Base-by-base conservation (phyloP, 2,888 invertebrate species). In the Caenorhabditis sulstoni region DNA sequence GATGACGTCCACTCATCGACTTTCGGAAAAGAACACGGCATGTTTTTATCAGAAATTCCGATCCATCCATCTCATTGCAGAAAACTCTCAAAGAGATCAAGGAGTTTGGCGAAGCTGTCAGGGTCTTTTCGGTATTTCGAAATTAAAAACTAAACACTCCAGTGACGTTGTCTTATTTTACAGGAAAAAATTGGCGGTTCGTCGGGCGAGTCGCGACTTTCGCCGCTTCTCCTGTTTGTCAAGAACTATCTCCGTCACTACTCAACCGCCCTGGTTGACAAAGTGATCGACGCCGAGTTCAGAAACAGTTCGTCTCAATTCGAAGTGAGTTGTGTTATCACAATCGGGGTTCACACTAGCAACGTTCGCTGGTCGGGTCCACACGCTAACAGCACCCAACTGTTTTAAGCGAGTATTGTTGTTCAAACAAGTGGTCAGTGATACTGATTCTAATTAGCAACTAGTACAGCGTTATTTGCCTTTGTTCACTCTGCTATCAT, bases 211-310 rank as follows among this genome's bases (percentile, higher is more conserved):
- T n/a, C 35, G 12, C 66, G 55, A n/a, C 8, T 39, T 0, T 5
- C 16, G 1, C 67, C 67, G 3, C 7, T 58, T 5, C 8, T 67
- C 0, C 16, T 39, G 9, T 67, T 67, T 20, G 58, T 67, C 12
- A 67, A 67, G 16, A 62, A 70, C 39, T 70, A 55, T 14, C 45
- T 70, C 8, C 53, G 61, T 16, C 11, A 70, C 37, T 70, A 70
- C 39, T 61, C 70, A 3, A 20, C 14, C 9, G 53, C 37, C 14
- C 39, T 70, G 1, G 22, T 70, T 12, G 61, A 70, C 29, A 53
- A 62, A 11, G 39, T 62, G 1, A 53, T 53, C 4, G 61, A 61
- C 9, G 11, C 53, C 14, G 47, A 67, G 9, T 67, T 58, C 49
- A 37, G 18, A 2, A 41, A 58, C 18, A 58, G 57, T 11, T 16